phyloP scores from a whole-genome alignment of 2,113 vertebrate genomes.

The Anthoscopus minutus region DNA sequence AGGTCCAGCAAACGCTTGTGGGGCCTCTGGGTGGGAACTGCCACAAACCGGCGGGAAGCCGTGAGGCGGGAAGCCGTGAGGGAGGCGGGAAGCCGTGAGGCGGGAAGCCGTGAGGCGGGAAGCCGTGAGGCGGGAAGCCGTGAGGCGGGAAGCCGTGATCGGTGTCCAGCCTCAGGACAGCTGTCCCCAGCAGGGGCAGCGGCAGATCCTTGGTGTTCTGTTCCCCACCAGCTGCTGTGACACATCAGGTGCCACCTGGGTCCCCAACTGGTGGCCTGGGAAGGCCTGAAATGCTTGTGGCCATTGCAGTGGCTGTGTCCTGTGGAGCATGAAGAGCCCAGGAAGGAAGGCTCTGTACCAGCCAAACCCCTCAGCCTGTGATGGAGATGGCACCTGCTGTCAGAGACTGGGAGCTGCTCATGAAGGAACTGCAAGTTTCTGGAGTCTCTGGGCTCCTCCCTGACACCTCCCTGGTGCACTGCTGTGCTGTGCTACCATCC shows the following conservation, averaged over 20 bases:
- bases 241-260: background rate
- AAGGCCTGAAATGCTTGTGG: fast-evolving
- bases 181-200: fast-evolving
- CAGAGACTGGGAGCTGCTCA: background rate
- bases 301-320: background rate
- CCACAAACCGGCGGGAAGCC: fast-evolving
- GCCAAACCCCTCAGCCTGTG: fast-evolving
- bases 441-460: background rate
- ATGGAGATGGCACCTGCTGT: fast-evolving
- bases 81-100: fast-evolving
- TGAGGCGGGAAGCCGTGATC: fast-evolving
- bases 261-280: fast-evolving
- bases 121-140: fast-evolving
- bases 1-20: fast-evolving
- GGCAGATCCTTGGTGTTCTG: background rate
- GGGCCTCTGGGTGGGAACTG: too few relatives aligned
- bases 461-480: background rate
- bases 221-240: background rate
- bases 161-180: fast-evolving
- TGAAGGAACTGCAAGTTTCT: background rate
- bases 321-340: fast-evolving
- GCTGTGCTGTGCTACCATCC: fast-evolving
- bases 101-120: fast-evolving
- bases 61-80: background rate
- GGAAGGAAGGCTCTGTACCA: background rate